Evolutionary conservation across 30 jellyfish, hydroid and myxozoan genomes (phyloP), one percentile per base, ranked within the genome.

Genomic region (Calvadosia cruxmelitensis): DNA sequence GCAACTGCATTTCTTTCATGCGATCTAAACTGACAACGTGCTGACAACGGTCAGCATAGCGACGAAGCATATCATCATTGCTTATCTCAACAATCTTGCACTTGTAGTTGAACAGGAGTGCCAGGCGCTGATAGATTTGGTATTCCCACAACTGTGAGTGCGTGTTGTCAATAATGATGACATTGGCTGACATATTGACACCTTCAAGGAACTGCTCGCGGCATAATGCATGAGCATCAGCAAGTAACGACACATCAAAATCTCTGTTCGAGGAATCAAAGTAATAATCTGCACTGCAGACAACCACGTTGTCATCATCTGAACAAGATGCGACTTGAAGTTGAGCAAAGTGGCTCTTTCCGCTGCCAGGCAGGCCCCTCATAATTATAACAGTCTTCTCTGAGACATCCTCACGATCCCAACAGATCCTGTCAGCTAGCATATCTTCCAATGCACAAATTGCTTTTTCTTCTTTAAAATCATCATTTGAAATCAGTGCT

Each of bases 281-380:
- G 77, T 82, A 91, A 27, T 66, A 78, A 34, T 91, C 99, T 1
- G 99, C 99, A 70, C 95, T 84, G 52, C 98, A 89, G 48, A 80
- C 72, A 1, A 65, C 20, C 33, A 79, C 25, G 1, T 24, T 52
- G 57, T 3, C 31, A 2, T 42, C 57, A 42, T 42, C 57, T 5
- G 10, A 5, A 5, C 20, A 20, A 42, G 10, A 5, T 10, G 15
- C 57, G 34, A 31, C 50, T 33, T 53, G 48, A 29, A 49, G 48
- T 35, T 52, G 66, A 36, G 34, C 78, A 36, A 73, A 24, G 49
- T 49, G 57, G 15, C 94, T 68, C 69, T 91, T 91, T 3, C 99
- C 99, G 49, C 94, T 73, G 28, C 99, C 99, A 51, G 95, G 99
- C n/a, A 91, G 78, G 7, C 99, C 99, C 48, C 99, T 71, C 88